These are phyloP conservation scores for Chironomus tepperi DNA, from an alignment of 1,140 invertebrate genomes.

Conservation along the genomic window DNA sequence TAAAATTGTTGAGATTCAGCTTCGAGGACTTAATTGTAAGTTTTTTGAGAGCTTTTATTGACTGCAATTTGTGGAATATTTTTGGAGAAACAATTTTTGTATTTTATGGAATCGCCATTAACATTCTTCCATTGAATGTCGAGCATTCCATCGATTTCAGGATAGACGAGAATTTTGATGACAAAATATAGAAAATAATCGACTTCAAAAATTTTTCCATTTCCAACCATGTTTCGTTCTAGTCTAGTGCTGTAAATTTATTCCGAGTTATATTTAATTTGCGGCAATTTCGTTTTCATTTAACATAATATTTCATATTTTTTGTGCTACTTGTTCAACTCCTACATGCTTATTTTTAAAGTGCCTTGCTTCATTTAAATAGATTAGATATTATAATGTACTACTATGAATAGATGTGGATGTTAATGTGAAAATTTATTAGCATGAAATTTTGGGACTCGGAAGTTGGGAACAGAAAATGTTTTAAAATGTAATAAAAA, in stretches of 20 bases:
- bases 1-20: not conserved
- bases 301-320: not conserved
- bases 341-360: not conserved
- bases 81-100: not conserved
- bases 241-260: not conserved
- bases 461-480: too few species aligned
- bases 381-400: not conserved
- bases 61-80: not conserved
- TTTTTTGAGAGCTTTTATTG: not conserved
- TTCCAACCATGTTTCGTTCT: not conserved
- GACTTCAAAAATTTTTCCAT: not conserved
- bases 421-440: too few species aligned
- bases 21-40: not conserved
- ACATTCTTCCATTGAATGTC: not conserved
- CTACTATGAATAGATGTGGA: too few species aligned
- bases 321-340: not conserved
- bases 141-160: too few species aligned
- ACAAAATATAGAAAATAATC: not conserved
- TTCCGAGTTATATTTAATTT: not conserved
- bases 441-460: too few species aligned
- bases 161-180: too few species aligned
- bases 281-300: not conserved
- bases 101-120: not conserved
- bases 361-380: not conserved
- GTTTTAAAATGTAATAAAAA: too few species aligned